Conservation (phyloP, 2,888 invertebrate species). For the Dolichopus griseipennis region DNA sequence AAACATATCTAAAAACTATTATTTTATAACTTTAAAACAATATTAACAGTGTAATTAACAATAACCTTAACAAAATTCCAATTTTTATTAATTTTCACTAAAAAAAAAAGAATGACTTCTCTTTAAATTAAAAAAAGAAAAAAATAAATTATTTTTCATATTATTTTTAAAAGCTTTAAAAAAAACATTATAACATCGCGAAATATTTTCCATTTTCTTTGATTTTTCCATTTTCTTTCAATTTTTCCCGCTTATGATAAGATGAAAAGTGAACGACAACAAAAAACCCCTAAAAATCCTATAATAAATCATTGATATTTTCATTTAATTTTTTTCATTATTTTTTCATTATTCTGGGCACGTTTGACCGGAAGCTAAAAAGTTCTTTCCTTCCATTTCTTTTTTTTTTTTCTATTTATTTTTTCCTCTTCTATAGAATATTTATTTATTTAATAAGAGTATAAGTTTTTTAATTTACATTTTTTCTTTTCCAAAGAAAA, state of each 20-base stretch:
- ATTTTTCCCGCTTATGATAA: too few relatives aligned
- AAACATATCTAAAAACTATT: too few relatives aligned
- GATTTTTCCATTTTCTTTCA: too few relatives aligned
- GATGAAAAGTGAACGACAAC: neutral
- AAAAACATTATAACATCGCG: neutral
- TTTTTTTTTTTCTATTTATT: neutral
- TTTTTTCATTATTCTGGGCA: neutral
- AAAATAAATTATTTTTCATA: too few relatives aligned
- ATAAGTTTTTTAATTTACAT: slow-evolving; percentile 6
- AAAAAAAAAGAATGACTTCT: too few relatives aligned
- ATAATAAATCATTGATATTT: slow-evolving; percentile 1
- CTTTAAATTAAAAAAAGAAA: too few relatives aligned
- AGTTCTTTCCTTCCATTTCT: neutral
- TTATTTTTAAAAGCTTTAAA: neutral
- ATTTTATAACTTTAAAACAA: too few relatives aligned
- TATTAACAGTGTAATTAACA: too few relatives aligned
- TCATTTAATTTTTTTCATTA: neutral
- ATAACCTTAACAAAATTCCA: too few relatives aligned
- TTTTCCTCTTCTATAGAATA: neutral
- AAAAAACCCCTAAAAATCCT: neutral
- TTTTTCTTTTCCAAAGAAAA: neutral
- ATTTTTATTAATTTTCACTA: too few relatives aligned
- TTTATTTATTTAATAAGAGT: slow-evolving; percentile 6
- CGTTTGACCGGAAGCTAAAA: slow-evolving; percentile 1
- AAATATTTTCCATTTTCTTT: neutral